Evolutionary conservation across 2,113 vertebrate genomes (phyloP), one percentile per base, ranked within the genome.

Genomic region (Aix galericulata): DNA sequence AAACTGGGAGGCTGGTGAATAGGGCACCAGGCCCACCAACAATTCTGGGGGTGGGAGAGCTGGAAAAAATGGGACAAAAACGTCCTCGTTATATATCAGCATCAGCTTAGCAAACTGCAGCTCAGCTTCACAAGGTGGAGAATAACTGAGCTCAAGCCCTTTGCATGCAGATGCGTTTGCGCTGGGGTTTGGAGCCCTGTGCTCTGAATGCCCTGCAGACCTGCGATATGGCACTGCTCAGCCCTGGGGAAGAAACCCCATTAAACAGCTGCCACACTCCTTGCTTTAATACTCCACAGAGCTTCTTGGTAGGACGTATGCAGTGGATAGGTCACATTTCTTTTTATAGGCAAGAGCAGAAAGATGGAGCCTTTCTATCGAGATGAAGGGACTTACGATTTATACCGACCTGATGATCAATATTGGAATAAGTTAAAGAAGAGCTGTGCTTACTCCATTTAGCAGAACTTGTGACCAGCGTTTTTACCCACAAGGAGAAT

Each of bases 61-160:
- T 80, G 74, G 36, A 86, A 80, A 79, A 83, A 63, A 75, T 2
- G 9, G 42, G 16, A 46, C 36, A n/a, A 46, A 93, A 77, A 68
- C 1, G 5, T 48, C 59, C 34, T 67, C 62, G 36, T 42, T 91
- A 11, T 55, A 82, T 93, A 95, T 79, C 80, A 91, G n/a, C 68
- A 92, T 78, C 56, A 52, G 22, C 17, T 64, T 52, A 91, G 67
- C 72, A 86, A 93, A 73, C 58, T 81, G 44, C 86, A 91, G 77
- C 75, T 75, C 68, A 73, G 1, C 53, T 50, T 59, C 73, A 82
- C 80, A 93, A 88, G 82, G 60, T 25, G 75, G 95, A 93, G 81
- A 75, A 89, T 69, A 86, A 93, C n/a, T 12, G 53, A 82, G 59
- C 77, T 84, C 74, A 60, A 91, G 84, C 48, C 50, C n/a, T 86